Conservation (phyloP, 2,113 vertebrate genomes). For the Ceyx margarethae region DNA sequence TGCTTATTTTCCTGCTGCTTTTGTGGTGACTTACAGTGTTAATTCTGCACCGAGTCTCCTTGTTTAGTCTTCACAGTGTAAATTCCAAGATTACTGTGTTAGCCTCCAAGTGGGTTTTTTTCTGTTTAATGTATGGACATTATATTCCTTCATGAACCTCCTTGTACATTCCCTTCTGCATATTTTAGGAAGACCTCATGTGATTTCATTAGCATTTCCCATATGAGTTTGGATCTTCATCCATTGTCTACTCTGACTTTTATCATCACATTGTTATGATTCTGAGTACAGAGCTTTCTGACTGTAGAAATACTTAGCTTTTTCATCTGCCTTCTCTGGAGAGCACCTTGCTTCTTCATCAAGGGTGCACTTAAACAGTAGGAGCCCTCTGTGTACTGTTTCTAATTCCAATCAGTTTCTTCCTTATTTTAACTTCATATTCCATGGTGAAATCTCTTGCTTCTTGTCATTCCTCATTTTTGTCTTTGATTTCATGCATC, state of each 20-base stretch:
- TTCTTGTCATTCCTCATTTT: background rate
- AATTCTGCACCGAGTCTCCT: background rate
- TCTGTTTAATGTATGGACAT: background rate
- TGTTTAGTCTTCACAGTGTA: rapidly evolving
- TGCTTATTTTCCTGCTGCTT: background rate
- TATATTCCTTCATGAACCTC: background rate
- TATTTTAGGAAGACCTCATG: background rate
- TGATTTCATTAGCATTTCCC: background rate
- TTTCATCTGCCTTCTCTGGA: background rate
- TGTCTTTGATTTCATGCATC: background rate
- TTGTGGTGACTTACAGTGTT: background rate
- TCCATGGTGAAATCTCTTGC: background rate
- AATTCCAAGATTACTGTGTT: background rate
- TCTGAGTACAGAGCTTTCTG: background rate
- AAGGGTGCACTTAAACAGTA: background rate
- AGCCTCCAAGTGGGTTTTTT: background rate
- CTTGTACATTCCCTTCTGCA: background rate
- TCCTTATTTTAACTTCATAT: background rate
- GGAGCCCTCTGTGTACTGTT: background rate
- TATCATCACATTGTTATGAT: background rate
- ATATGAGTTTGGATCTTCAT: background rate
- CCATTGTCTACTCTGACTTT: background rate
- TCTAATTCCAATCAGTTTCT: background rate
- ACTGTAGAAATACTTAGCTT: background rate
- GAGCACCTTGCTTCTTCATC: background rate